A percentile compares a stretch with the other conserved stretches of the same genome.
phyloP scores from a whole-genome alignment of 2,888 invertebrate species.

The Gari tellinella region DNA sequence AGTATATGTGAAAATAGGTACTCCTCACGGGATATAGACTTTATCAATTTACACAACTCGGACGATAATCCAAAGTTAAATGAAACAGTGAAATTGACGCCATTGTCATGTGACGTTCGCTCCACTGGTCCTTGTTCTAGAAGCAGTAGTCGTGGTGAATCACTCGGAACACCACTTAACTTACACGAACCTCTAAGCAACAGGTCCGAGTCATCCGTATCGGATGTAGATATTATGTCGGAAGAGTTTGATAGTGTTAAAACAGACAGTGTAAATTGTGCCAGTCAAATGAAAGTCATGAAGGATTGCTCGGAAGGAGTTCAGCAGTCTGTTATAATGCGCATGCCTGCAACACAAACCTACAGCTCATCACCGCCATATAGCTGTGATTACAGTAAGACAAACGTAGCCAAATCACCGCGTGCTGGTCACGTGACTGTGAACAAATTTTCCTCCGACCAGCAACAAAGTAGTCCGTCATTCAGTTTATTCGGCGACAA shows the following conservation, averaged over 20 bases:
- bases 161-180: constrained; percentile 66
- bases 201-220: constrained; percentile 83
- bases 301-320: constrained; percentile 64
- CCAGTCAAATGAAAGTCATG: constrained; percentile 38
- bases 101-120: constrained; percentile 64
- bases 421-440: constrained; percentile 48
- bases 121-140: constrained; percentile 72
- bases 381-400: constrained; percentile 55
- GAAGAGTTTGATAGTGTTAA: constrained; percentile 69
- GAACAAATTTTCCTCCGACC: constrained; percentile 45
- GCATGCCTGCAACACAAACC: constrained; percentile 66
- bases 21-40: constrained; percentile 31
- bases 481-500: constrained; percentile 32
- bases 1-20: constrained; percentile 37
- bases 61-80: constrained; percentile 57
- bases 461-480: constrained; percentile 42
- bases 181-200: constrained; percentile 80
- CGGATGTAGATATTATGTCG: constrained; percentile 82
- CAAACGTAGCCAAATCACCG: constrained; percentile 52
- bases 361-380: constrained; percentile 48
- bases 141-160: constrained; percentile 75
- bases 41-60: constrained; percentile 33
- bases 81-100: constrained; percentile 52
- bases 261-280: constrained; percentile 37
- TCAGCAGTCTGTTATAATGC: constrained; percentile 81